These are phyloP conservation scores for Drosophila leontia DNA, from an alignment of 1,140 invertebrate genomes.

Conservation along the genomic window DNA sequence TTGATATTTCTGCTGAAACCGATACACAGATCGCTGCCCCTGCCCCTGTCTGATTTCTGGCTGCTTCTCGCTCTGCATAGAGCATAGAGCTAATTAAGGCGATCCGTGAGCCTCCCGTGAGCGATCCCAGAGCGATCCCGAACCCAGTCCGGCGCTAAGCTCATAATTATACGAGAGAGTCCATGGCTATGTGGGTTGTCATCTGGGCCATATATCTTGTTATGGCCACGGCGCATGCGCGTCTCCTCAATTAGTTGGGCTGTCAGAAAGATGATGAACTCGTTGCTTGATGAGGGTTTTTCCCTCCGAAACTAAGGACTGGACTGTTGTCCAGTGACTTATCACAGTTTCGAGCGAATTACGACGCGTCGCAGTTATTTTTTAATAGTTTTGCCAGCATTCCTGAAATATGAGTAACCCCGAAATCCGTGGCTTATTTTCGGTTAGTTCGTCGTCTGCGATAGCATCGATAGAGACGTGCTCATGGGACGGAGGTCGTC, in stretches of 20 bases:
- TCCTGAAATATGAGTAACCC: conserved; percentile 78
- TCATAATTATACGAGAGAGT: conserved; percentile 80
- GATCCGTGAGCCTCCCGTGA: conserved; percentile 3
- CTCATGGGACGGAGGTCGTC: conserved; percentile 47
- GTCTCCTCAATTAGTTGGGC: conserved; percentile 84
- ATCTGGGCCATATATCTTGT: conserved; percentile 80
- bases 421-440: conserved; percentile 44
- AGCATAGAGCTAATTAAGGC: conserved; percentile 74
- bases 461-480: conserved; percentile 74
- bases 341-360: conserved; percentile 83
- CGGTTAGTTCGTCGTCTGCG: conserved; percentile 51
- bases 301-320: conserved; percentile 31
- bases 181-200: conserved; percentile 60
- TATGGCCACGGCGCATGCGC: conserved; percentile 77
- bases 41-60: not conserved
- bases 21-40: conserved; percentile 46
- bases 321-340: conserved; percentile 70
- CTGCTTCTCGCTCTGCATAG: conserved; percentile 30
- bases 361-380: conserved; percentile 67
- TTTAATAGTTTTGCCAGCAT: conserved; percentile 81
- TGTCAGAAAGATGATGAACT: conserved; percentile 85
- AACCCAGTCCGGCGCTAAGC: conserved; percentile 74
- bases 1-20: conserved; percentile 82
- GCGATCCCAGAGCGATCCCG: conserved; percentile 18
- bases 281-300: conserved; percentile 84